These are phyloP conservation scores for Cactoblastis cactorum DNA, from an alignment of 2,888 invertebrate genomes.

Conservation along the genomic window DNA sequence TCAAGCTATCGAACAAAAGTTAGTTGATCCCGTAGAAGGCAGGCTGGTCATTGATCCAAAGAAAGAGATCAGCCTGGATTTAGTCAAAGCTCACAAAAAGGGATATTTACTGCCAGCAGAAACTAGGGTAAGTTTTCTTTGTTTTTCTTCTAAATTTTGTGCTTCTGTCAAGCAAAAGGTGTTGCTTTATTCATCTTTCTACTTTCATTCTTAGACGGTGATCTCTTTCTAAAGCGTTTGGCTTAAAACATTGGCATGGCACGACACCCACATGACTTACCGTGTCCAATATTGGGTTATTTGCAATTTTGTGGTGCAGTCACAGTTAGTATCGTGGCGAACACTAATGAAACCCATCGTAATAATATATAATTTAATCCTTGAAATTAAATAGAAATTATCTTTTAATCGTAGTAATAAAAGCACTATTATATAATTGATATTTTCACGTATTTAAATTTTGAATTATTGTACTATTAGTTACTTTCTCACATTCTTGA, in stretches of 20 bases:
- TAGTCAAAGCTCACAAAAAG: conserved; percentile 91
- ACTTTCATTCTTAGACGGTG: conserved; percentile 66
- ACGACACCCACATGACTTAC: conserved; percentile 61
- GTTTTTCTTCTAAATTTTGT: conserved; percentile 44
- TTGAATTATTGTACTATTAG: conserved; percentile 36
- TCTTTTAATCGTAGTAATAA: conserved; percentile 23
- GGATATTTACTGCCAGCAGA: conserved; percentile 94
- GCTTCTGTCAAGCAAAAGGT: conserved; percentile 69
- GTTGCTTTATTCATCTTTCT: conserved; percentile 69
- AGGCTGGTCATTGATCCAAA: conserved; percentile 80
- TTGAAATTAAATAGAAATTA: conserved; percentile 21
- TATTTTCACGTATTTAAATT: conserved; percentile 30
- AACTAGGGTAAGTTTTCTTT: conserved; percentile 90
- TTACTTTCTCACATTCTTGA: conserved; percentile 26
- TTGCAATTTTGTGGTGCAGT: conserved; percentile 42
- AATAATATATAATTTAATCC: conserved; percentile 29
- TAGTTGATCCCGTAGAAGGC: conserved; percentile 87
- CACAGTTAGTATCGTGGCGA: conserved; percentile 55
- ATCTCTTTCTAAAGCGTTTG: conserved; percentile 67
- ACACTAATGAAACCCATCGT: conserved; percentile 35
- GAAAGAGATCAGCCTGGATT: conserved; percentile 83
- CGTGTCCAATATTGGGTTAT: conserved; percentile 55
- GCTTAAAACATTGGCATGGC: conserved; percentile 75
- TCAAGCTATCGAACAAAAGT: conserved; percentile 85
- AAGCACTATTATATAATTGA: conserved; percentile 38